phyloP scores from a whole-genome alignment of 1,140 invertebrate species.

The Tetragnatha versicolor region DNA sequence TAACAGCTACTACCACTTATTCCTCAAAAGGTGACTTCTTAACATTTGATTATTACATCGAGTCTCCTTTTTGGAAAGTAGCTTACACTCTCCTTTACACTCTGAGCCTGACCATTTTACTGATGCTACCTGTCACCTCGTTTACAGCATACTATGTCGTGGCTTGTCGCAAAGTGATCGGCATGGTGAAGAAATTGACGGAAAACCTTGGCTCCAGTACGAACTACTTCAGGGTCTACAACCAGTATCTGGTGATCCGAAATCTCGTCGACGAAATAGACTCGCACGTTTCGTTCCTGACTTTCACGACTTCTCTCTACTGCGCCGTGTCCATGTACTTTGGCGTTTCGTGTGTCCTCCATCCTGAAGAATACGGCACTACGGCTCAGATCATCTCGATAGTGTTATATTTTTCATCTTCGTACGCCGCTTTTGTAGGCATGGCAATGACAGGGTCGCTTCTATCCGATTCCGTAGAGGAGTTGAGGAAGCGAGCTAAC shows the following conservation, averaged over 20 bases:
- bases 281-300: neutral
- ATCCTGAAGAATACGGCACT: neutral
- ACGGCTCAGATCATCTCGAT: neutral
- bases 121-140: neutral
- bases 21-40: neutral
- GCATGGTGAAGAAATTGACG: neutral
- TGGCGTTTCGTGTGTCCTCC: neutral
- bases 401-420: neutral
- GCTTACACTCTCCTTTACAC: neutral
- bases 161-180: neutral
- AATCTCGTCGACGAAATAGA: neutral
- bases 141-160: neutral
- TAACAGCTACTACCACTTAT: neutral
- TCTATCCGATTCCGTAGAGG: neutral
- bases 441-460: neutral
- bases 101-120: neutral
- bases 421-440: neutral
- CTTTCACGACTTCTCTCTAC: neutral
- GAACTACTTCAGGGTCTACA: neutral
- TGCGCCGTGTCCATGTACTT: neutral
- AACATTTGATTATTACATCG: neutral
- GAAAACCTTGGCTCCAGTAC: neutral
- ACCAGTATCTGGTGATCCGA: neutral
- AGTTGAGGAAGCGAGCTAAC: neutral
- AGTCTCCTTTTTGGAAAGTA: neutral